Evolutionary conservation across 2,113 vertebrate species (phyloP).

Genomic region (Oryzias woworae): DNA sequence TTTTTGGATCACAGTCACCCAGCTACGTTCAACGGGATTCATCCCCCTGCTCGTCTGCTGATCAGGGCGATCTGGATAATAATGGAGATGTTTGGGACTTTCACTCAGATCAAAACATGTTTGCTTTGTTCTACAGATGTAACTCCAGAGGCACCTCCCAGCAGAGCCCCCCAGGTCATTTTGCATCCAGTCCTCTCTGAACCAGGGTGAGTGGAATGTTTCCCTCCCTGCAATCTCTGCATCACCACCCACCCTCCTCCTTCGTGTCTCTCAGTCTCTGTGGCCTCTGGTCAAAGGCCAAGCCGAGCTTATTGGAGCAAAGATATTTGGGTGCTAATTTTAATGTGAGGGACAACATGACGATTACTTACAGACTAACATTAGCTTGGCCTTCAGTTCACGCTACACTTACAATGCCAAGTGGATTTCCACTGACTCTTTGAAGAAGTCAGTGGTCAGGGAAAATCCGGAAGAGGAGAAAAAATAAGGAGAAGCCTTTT

Average conservation of each 20-base stretch:
- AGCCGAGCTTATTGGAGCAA: slow-evolving; percentile 69
- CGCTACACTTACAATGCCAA: slow-evolving; percentile 71
- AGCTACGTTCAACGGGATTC: no score
- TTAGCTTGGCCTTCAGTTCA: slow-evolving; percentile 69
- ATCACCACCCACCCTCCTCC: background rate
- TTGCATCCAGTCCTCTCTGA: slow-evolving; percentile 94
- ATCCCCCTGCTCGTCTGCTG: no score
- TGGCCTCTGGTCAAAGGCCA: slow-evolving; percentile 44
- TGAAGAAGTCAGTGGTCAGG: slow-evolving; percentile 60
- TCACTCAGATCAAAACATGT: no score
- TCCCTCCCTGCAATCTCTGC: slow-evolving; percentile 5
- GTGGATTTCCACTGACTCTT: slow-evolving; percentile 49
- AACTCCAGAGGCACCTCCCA: slow-evolving; percentile 88
- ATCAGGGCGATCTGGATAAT: no score
- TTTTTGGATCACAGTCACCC: no score
- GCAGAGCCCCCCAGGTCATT: slow-evolving; percentile 91
- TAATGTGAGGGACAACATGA: slow-evolving; percentile 53
- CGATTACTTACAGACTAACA: slow-evolving; percentile 52
- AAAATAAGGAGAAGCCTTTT: slow-evolving; percentile 61
- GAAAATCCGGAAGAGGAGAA: slow-evolving; percentile 54
- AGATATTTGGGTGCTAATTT: slow-evolving; percentile 64
- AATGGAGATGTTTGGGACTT: no score
- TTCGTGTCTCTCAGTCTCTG: slow-evolving; percentile 14
- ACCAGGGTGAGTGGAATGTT: slow-evolving; percentile 83
- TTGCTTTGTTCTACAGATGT: slow-evolving; percentile 79